A percentile compares a stretch with the other conserved stretches of the same genome.
These are phyloP conservation scores for Poecilobothrus nobilitatus DNA, from an alignment of 2,888 invertebrate species.

Conservation along the genomic window DNA sequence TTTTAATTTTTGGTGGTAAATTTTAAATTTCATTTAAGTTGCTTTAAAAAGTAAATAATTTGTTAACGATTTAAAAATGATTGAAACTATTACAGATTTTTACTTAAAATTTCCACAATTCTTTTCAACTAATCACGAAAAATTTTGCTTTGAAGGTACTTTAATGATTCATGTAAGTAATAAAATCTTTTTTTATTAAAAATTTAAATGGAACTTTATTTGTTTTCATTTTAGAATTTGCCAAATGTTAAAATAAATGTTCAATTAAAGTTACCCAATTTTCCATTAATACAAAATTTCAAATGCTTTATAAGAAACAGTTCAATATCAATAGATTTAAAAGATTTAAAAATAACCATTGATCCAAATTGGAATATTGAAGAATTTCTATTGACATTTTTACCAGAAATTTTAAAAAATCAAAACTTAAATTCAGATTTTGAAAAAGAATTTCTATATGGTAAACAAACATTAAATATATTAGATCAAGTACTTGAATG, in stretches of 20 bases:
- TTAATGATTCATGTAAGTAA: background rate
- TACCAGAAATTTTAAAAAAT: background rate
- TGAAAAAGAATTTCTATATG: background rate
- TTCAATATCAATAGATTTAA: background rate
- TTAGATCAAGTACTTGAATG: background rate
- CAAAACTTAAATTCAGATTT: background rate
- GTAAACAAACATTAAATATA: background rate
- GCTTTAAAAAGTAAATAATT: too few relatives aligned
- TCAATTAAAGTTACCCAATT: background rate
- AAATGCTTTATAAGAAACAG: background rate
- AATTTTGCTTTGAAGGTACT: background rate
- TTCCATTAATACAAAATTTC: background rate
- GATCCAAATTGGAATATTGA: constrained; percentile 1
- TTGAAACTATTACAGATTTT: background rate
- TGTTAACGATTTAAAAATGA: background rate
- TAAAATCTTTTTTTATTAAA: background rate
- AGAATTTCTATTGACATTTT: background rate
- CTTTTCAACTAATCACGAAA: background rate
- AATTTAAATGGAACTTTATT: background rate
- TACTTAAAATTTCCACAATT: background rate
- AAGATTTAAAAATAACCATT: background rate
- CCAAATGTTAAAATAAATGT: background rate
- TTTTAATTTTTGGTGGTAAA: too few relatives aligned
- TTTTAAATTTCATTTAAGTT: too few relatives aligned
- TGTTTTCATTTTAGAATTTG: background rate